These are phyloP conservation scores for Heliothis subflexa DNA, from an alignment of 1,140 invertebrate genomes.

Conservation along the genomic window DNA sequence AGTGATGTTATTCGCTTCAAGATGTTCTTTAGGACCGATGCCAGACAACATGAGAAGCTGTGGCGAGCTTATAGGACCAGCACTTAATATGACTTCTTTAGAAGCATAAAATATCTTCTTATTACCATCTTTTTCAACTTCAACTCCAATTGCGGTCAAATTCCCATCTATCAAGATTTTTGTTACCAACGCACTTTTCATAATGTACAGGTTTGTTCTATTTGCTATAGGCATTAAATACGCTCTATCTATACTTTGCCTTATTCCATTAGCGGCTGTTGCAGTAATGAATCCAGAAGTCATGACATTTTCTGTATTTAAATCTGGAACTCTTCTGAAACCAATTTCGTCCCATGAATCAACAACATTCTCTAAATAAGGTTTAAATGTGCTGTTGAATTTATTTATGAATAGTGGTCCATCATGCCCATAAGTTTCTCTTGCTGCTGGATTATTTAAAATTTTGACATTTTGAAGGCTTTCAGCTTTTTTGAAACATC, in stretches of 20 bases:
- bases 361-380: constrained; percentile 69
- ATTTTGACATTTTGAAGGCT: constrained; percentile 59
- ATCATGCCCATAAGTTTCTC: constrained; percentile 56
- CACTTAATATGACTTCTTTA: constrained; percentile 84
- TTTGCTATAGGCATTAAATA: constrained; percentile 86
- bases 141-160: constrained; percentile 61
- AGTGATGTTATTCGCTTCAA: constrained; percentile 2
- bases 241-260: constrained; percentile 87
- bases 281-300: constrained; percentile 68
- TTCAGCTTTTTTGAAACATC: constrained; percentile 63
- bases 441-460: constrained; percentile 50
- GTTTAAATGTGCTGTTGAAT: constrained; percentile 58
- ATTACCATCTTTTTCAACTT: constrained; percentile 58
- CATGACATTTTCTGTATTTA: constrained; percentile 69
- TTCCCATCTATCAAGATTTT: constrained; percentile 64
- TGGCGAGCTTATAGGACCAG: constrained; percentile 83
- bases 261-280: constrained; percentile 82
- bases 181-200: constrained; percentile 86
- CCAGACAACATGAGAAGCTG: constrained; percentile 77
- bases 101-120: constrained; percentile 8
- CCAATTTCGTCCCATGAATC: constrained; percentile 68
- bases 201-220: constrained; percentile 89
- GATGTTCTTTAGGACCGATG: constrained; percentile 66
- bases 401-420: constrained; percentile 61
- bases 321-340: constrained; percentile 60